phyloP scores from a whole-genome alignment of 1,140 invertebrate genomes.

The Temnothorax nylanderi region DNA sequence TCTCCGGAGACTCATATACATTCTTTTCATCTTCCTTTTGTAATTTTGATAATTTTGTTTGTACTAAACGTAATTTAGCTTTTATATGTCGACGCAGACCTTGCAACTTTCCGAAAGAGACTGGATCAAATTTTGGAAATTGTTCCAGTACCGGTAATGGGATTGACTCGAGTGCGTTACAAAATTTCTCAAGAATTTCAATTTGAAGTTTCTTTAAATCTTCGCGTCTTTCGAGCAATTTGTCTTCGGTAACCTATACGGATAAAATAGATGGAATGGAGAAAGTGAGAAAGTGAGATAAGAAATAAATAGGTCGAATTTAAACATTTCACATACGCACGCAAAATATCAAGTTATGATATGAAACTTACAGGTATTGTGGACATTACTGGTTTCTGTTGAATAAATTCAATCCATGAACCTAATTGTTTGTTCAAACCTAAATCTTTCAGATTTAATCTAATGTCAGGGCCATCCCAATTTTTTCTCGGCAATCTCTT shows the following conservation, averaged over 20 bases:
- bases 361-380: constrained; percentile 66
- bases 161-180: constrained; percentile 74
- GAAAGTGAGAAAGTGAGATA: neutral
- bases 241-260: constrained; percentile 71
- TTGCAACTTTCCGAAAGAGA: constrained; percentile 75
- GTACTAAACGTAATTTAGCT: constrained; percentile 75
- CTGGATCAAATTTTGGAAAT: constrained; percentile 79
- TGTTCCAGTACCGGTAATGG: constrained; percentile 78
- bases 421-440: constrained; percentile 72
- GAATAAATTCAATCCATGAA: constrained; percentile 74
- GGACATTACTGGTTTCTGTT: constrained; percentile 63
- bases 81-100: constrained; percentile 79
- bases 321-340: neutral
- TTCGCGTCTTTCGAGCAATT: constrained; percentile 70
- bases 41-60: constrained; percentile 68
- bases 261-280: neutral
- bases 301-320: neutral
- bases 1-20: constrained; percentile 2
- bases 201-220: constrained; percentile 76
- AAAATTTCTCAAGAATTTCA: constrained; percentile 79
- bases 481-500: constrained; percentile 10
- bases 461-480: constrained; percentile 69
- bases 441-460: constrained; percentile 72
- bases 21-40: constrained; percentile 41
- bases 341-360: neutral